phyloP scores from a whole-genome alignment of 2,797 vertebrate species.

The Morelia viridis region DNA sequence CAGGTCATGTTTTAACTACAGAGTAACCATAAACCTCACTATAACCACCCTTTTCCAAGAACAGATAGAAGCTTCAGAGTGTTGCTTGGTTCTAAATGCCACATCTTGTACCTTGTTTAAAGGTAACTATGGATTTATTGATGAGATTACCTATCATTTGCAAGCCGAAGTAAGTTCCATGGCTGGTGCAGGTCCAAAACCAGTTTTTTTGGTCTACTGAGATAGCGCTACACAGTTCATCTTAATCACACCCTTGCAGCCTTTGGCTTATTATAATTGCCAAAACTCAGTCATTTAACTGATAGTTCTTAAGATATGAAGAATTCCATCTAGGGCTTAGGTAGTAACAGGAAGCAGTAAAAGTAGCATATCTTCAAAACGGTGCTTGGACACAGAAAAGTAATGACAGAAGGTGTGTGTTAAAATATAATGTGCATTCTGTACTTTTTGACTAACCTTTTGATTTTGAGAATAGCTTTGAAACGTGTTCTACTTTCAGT shows the following conservation, averaged over 20 bases:
- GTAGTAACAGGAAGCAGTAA: not conserved
- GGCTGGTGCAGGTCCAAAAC: not conserved
- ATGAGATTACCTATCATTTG: not conserved
- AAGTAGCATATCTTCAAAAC: not conserved
- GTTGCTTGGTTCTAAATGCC: not conserved
- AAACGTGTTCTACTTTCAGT: not conserved
- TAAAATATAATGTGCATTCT: not conserved
- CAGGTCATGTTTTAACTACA: constrained; percentile 53
- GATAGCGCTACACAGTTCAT: not conserved
- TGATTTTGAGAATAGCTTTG: not conserved
- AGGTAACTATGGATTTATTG: constrained; percentile 5
- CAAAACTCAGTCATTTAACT: not conserved
- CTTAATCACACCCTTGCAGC: not conserved
- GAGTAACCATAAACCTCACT: constrained; percentile 40
- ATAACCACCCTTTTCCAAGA: constrained; percentile 46
- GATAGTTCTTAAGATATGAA: not conserved
- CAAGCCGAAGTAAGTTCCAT: not conserved
- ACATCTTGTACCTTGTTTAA: not conserved
- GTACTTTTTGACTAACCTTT: not conserved
- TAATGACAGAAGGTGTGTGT: not conserved
- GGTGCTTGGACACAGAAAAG: not conserved
- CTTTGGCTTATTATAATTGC: not conserved
- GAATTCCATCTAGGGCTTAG: not conserved
- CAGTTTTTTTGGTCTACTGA: not conserved
- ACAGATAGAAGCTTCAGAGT: not conserved